Conservation (phyloP, 2,113 vertebrate genomes). For the Engystomops pustulosus region DNA sequence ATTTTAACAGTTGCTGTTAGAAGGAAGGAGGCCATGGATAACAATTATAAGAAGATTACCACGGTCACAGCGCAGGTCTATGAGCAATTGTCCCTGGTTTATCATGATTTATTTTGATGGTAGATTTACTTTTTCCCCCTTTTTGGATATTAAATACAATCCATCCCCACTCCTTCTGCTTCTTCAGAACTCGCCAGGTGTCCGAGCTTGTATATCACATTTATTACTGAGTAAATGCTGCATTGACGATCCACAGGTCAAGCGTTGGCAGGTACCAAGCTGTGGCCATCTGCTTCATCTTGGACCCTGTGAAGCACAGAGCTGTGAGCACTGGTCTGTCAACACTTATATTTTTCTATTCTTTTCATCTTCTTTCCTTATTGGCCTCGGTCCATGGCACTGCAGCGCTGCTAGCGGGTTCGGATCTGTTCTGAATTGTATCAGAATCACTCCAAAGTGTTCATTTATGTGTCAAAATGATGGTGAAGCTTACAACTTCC, state of each 20-base stretch:
- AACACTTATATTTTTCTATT: neutral
- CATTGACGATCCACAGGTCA: conserved; percentile 24
- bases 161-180: neutral
- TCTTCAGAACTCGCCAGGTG: neutral
- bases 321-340: neutral
- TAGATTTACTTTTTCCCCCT: too few species aligned
- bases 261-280: neutral
- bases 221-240: conserved; percentile 14
- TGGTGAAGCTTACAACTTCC: conserved; percentile 31
- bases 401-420: neutral
- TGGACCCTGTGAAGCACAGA: conserved; percentile 12
- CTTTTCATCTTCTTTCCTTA: neutral
- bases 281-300: conserved; percentile 38
- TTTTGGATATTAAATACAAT: too few species aligned
- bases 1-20: too few species aligned
- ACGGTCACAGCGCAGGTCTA: too few species aligned
- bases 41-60: too few species aligned
- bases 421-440: conserved; percentile 24
- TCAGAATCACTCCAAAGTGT: conserved; percentile 52
- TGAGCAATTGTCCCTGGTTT: too few species aligned
- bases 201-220: conserved; percentile 5
- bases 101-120: too few species aligned
- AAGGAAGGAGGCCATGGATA: too few species aligned
- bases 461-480: conserved; percentile 51
- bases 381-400: neutral